These are phyloP conservation scores for Acrobasis suavella DNA, from an alignment of 2,888 invertebrate genomes.

Conservation along the genomic window DNA sequence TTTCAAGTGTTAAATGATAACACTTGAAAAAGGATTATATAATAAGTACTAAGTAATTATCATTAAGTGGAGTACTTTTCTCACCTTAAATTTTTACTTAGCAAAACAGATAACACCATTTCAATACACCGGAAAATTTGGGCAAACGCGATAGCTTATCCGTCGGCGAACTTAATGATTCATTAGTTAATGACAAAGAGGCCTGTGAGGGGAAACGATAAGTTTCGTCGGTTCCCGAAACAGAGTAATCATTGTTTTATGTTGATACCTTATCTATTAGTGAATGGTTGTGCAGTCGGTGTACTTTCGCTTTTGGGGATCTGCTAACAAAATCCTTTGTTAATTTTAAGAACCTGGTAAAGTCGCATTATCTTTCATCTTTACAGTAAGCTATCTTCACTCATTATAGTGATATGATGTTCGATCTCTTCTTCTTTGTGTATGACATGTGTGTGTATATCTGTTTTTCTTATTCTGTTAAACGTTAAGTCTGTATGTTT, in stretches of 20 bases:
- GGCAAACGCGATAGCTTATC: conserved; percentile 34
- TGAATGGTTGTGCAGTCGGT: conserved; percentile 36
- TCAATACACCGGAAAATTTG: conserved; percentile 31
- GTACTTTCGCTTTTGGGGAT: conserved; percentile 15
- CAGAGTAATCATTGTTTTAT: conserved; percentile 60
- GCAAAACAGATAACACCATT: conserved; percentile 9
- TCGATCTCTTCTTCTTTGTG: too few relatives aligned
- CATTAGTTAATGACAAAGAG: conserved; percentile 66
- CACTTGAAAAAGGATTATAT: too few relatives aligned
- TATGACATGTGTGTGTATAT: too few relatives aligned
- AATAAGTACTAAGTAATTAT: too few relatives aligned
- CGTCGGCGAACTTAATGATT: conserved; percentile 53
- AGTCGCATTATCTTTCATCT: too few relatives aligned
- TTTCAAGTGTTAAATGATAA: too few relatives aligned
- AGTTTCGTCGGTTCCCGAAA: conserved; percentile 56
- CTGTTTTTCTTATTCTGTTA: too few relatives aligned
- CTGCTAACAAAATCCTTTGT: not conserved
- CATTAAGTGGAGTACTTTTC: too few relatives aligned
- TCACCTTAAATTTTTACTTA: not conserved
- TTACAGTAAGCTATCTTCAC: too few relatives aligned
- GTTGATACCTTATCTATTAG: conserved; percentile 59
- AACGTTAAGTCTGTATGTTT: too few relatives aligned
- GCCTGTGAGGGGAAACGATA: conserved; percentile 67
- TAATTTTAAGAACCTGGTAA: too few relatives aligned
- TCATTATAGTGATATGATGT: too few relatives aligned